A percentile compares a stretch with the other conserved stretches of the same genome.
These are phyloP conservation scores for Argentina silus DNA, from an alignment of 2,797 vertebrate genomes.

Conservation along the genomic window DNA sequence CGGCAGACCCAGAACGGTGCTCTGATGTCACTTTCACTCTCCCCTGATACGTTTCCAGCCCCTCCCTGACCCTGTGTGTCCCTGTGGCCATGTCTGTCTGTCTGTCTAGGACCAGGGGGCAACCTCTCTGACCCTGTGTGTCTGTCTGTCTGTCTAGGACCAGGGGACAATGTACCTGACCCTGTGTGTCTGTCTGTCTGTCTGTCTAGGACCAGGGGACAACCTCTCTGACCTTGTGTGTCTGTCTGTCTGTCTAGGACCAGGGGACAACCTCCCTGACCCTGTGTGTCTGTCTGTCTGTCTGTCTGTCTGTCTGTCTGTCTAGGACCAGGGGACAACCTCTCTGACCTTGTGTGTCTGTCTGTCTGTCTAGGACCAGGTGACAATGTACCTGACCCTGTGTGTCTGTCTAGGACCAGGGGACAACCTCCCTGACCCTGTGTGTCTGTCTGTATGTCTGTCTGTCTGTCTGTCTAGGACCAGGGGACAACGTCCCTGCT, in stretches of 20 bases:
- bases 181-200: no score
- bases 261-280: no score
- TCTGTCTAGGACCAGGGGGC: neutral
- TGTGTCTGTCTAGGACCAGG: constrained; percentile 1
- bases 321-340: no score
- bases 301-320: constrained; percentile 12
- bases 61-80: no score
- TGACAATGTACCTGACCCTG: no score
- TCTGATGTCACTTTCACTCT: neutral
- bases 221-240: no score
- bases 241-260: no score
- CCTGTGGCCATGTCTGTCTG: neutral
- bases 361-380: constrained; percentile 3
- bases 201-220: no score
- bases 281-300: neutral
- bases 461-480: constrained; percentile 74
- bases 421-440: neutral
- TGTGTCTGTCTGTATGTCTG: constrained; percentile 16
- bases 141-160: constrained; percentile 74
- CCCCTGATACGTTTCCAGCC: no score
- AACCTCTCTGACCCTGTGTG: neutral
- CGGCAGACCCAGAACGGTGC: neutral
- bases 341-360: neutral
- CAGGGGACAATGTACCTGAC: constrained; percentile 84
- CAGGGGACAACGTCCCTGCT: constrained; percentile 82